Base-by-base conservation (phyloP, 2,113 vertebrate genomes). In the Lagopus muta region DNA sequence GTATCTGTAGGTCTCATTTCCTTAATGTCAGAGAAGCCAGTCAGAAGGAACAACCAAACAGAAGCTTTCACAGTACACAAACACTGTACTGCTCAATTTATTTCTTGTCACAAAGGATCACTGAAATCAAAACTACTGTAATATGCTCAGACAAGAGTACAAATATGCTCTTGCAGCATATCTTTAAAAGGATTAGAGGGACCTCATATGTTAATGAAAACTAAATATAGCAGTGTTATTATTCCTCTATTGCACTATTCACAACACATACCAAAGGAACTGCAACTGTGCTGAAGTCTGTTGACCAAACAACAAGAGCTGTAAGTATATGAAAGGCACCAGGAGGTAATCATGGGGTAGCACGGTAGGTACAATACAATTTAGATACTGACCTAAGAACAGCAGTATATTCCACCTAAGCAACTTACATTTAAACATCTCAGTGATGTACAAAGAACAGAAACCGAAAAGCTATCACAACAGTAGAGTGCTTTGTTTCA, bases 221-320 rank as follows among this genome's bases (percentile, higher is more conserved):
- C 89, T 88, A 96, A 94, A 88, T 78, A 92, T 89, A 95, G 94
- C 75, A n/a, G 30, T 32, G 57, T 27, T 80, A 66, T 85, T 88
- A 66, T 47, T 86, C 55, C 85, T 73, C 75, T 72, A 1, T 43
- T 97, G 82, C 52, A 96, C 94, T 90, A 95, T 94, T 97, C 71
- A 94, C 92, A 57, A 61, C 28, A 20, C 5, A 28, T 74, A 81
- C 57, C 57, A 58, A 83, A 90, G 72, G 76, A 93, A 91, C 60
- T 52, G 85, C 84, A 91, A 69, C 32, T 83, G 18, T 52, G 80
- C 72, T 80, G 45, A 89, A 71, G 57, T 60, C 72, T 91, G 69
- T 86, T 79, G 89, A 91, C 82, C 67, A 77, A 92, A 88, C 10
- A 92, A 88, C 10, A 82, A 80, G 52, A 92, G 61, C 65, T 78